A percentile compares a stretch with the other conserved stretches of the same genome.
phyloP scores from a whole-genome alignment of 2,888 invertebrate species.

The Melinopterus prodromus region DNA sequence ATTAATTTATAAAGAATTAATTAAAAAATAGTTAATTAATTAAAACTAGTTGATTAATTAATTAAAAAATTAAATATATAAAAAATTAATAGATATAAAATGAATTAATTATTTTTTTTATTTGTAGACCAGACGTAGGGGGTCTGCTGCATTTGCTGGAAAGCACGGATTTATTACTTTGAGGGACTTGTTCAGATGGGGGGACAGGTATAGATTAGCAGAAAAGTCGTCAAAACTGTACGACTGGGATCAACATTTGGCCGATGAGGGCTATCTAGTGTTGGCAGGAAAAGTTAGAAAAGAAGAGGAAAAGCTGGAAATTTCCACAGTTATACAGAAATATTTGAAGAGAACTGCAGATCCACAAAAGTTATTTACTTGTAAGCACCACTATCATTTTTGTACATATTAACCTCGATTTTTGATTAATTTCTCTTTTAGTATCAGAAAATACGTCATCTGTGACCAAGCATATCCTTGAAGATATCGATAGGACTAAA shows the following conservation, averaged over 20 bases:
- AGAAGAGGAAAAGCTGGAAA: constrained; percentile 81
- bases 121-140: constrained; percentile 71
- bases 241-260: constrained; percentile 97
- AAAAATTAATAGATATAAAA: not conserved
- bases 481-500: constrained; percentile 67
- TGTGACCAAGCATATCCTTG: constrained; percentile 77
- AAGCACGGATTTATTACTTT: constrained; percentile 94
- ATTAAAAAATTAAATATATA: not conserved
- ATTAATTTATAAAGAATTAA: too few relatives aligned
- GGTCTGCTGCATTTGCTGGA: constrained; percentile 89
- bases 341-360: constrained; percentile 81
- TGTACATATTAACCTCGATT: not conserved
- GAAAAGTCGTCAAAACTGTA: constrained; percentile 72
- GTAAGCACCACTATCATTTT: constrained; percentile 51
- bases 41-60: not conserved
- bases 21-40: not conserved
- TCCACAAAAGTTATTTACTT: constrained; percentile 75
- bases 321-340: constrained; percentile 79
- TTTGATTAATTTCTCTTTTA: constrained; percentile 43
- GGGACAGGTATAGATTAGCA: constrained; percentile 87
- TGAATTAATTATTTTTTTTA: not conserved
- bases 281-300: constrained; percentile 92
- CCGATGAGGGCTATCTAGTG: constrained; percentile 95
- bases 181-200: constrained; percentile 96
- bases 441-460: constrained; percentile 73